These are phyloP conservation scores for Galaxias olidus DNA, from an alignment of 2,797 vertebrate genomes.

Conservation along the genomic window DNA sequence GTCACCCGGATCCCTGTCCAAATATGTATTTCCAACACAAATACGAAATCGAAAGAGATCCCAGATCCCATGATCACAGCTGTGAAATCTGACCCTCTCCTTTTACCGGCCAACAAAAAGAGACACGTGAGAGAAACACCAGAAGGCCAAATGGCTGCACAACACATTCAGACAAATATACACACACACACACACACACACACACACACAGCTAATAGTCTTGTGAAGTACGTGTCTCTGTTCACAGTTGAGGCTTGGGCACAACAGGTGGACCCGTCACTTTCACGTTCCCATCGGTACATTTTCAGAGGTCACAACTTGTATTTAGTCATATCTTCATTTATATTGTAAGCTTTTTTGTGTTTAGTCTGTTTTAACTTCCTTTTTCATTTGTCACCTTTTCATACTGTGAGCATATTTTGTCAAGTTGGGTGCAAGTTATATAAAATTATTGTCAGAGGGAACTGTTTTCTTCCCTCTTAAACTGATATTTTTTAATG, in stretches of 20 bases:
- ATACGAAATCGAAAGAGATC: conserved; percentile 42
- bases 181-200: conserved; percentile 4
- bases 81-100: neutral
- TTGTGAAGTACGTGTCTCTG: conserved; percentile 32
- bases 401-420: conserved; percentile 52
- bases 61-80: neutral
- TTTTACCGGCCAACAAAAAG: neutral
- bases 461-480: neutral
- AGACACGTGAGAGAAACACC: neutral
- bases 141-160: neutral
- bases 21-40: conserved; percentile 51
- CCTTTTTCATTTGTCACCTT: conserved; percentile 37
- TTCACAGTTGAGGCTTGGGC: conserved; percentile 19
- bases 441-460: conserved; percentile 12
- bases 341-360: conserved; percentile 38
- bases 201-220: conserved; percentile 27
- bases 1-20: conserved; percentile 56
- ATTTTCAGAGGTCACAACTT: conserved; percentile 28
- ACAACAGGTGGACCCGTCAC: conserved; percentile 10
- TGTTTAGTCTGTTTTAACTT: conserved; percentile 29
- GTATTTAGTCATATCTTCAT: conserved; percentile 30
- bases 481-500: conserved; percentile 9
- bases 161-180: neutral
- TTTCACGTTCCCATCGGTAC: conserved; percentile 27
- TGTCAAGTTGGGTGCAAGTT: conserved; percentile 44